Base-by-base conservation (phyloP, 2,888 invertebrate species). In the Monochamus alternatus region DNA sequence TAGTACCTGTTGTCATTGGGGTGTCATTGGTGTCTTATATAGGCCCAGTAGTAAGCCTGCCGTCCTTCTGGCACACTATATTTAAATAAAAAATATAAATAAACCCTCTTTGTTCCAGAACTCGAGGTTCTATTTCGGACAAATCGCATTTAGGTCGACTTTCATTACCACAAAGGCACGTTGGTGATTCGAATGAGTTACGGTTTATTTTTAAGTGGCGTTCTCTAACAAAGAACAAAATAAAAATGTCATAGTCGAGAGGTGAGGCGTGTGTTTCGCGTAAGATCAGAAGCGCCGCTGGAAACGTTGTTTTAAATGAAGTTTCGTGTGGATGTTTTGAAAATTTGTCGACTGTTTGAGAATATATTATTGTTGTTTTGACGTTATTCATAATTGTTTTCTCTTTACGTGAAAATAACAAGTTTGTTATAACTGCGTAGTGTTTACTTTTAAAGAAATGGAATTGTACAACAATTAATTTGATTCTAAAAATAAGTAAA, bases 201-300 rank as follows among this genome's bases (percentile, higher is more conserved):
- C 68, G 43, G 22, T 68, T 68, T 68, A 68, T 68, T 68, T 68
- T 68, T 68, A 68, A 69, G 60, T 66, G 32, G 3, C 43, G 44
- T 60, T 60, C 43, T 32, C 30, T 5, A 62, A 69, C 60, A 69
- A 69, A 69, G 60, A 69, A 43, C 64, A 31, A 64, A 30, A 62
- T 59, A 60, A 62, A 69, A 60, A 69, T 69, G 69, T 60, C 60
- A 47, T 60, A 30, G 47, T 47, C 12, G 47, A 51, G 72, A 74
- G 71, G 66, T n/a, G 47, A 51, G 74, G 74, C 77, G 66, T 77
- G 77, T 4, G 71, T 59, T 71, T 73, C 70, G 65, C 30, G 68
- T 69, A 67, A 77, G 64, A 77, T 77, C 72, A 77, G 60, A 74
- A 59, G 55, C 74, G 74, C 74, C 47, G 68, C 68, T 74, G 72